Evolutionary conservation across 2,797 vertebrate species (phyloP).

Genomic region (Streptopelia turtur): DNA sequence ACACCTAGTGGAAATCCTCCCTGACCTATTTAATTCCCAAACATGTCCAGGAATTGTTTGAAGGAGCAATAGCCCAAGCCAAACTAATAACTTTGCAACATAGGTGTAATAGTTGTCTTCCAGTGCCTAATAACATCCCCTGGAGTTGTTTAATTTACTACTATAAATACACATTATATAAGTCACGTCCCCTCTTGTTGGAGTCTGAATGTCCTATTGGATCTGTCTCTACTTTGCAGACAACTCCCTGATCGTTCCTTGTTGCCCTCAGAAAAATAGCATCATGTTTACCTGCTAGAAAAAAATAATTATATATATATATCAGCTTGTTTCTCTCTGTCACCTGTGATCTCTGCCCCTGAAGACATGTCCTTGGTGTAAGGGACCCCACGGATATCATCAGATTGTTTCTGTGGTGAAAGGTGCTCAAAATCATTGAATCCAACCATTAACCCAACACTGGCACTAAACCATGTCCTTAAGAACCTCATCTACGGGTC

Average conservation of each 20-base stretch:
- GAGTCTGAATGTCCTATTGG: background rate
- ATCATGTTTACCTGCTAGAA: background rate
- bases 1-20: background rate
- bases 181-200: background rate
- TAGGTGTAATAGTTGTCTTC: background rate
- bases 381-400: background rate
- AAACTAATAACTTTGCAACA: background rate
- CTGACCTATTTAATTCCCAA: background rate
- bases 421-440: too few species aligned
- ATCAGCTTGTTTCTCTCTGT: background rate
- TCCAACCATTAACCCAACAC: too few species aligned
- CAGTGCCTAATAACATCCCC: background rate
- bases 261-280: background rate
- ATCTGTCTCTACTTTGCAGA: background rate
- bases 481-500: too few species aligned
- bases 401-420: too few species aligned
- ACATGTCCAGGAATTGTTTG: constrained; percentile 1
- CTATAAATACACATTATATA: background rate
- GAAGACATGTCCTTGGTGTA: background rate
- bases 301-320: too few species aligned
- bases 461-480: too few species aligned
- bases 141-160: background rate
- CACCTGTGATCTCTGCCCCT: background rate
- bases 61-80: rapidly evolving
- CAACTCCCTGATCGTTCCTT: background rate